A percentile compares a stretch with the other conserved stretches of the same genome.
Evolutionary conservation across 1,140 invertebrate species (phyloP).

Genomic region (Heliothis virescens): DNA sequence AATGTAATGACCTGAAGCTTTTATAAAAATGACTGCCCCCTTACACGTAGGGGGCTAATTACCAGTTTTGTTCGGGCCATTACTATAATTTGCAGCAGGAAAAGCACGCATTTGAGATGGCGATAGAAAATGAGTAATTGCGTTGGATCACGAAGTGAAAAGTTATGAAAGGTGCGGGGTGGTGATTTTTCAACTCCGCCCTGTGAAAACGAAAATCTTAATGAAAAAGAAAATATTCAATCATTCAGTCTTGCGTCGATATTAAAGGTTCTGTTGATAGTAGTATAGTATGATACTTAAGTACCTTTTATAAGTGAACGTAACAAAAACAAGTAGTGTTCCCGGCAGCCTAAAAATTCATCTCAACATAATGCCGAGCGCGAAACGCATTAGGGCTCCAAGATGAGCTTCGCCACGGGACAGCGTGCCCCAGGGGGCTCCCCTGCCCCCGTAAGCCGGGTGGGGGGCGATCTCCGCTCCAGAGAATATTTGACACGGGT

Average conservation of each 20-base stretch:
- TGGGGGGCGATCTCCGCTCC: conserved; percentile 81
- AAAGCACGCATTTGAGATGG: conserved; percentile 84
- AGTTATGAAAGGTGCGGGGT: conserved; percentile 84
- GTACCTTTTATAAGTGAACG: conserved; percentile 30
- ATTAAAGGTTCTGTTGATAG: conserved; percentile 27
- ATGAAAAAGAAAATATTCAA: conserved; percentile 82
- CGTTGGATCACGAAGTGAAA: conserved; percentile 85
- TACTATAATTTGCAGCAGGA: conserved; percentile 83
- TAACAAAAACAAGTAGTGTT: conserved; percentile 59
- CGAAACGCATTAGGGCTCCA: conserved; percentile 82
- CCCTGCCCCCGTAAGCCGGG: conserved; percentile 69
- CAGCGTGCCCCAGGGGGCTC: conserved; percentile 79
- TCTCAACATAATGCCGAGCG: conserved; percentile 73
- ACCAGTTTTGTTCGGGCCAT: conserved; percentile 79
- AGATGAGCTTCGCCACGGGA: conserved; percentile 85
- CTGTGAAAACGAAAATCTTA: conserved; percentile 78
- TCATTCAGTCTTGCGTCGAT: conserved; percentile 55
- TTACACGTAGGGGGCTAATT: conserved; percentile 73
- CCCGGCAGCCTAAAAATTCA: conserved; percentile 75
- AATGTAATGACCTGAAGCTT: conserved; percentile 51
- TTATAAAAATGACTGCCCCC: conserved; percentile 65
- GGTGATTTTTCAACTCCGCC: conserved; percentile 79
- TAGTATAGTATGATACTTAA: not conserved
- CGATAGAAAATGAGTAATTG: conserved; percentile 85
- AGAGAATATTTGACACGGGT: conserved; percentile 86